Evolutionary conservation across 2,113 vertebrate genomes (phyloP).

Genomic region (Hypanus sabinus): DNA sequence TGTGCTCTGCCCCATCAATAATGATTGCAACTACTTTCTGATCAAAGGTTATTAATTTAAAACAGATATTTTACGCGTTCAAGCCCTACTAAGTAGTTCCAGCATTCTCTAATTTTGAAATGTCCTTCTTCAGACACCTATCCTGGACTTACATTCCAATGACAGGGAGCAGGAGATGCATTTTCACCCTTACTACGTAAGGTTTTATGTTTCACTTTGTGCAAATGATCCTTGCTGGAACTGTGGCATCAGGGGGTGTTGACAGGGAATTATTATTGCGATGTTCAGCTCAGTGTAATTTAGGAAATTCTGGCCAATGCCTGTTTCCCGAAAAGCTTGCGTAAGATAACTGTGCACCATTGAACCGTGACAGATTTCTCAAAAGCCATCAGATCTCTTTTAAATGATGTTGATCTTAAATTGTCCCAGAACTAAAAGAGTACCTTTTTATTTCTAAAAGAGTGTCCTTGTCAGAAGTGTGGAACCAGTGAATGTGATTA

Average conservation of each 20-base stretch:
- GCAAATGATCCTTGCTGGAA: neutral
- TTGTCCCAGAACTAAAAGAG: neutral
- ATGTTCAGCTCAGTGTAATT: neutral
- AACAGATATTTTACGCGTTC: too few species aligned
- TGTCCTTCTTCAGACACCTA: neutral
- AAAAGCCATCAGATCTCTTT: neutral
- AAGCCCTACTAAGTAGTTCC: too few species aligned
- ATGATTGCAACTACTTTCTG: too few species aligned
- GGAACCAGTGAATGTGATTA: conserved; percentile 67
- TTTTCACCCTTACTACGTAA: neutral
- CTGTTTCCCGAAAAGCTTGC: neutral
- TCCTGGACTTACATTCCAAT: neutral
- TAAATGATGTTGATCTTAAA: neutral
- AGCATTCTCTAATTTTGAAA: neutral
- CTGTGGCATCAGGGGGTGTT: neutral
- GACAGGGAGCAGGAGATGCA: neutral
- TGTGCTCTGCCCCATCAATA: too few species aligned
- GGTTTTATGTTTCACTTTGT: neutral
- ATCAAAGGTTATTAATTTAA: too few species aligned
- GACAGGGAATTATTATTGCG: neutral
- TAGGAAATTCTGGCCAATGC: neutral
- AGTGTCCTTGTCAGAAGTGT: conserved; percentile 62
- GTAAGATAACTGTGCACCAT: neutral
- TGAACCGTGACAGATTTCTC: neutral
- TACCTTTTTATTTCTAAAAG: conserved; percentile 44